A percentile compares a stretch with the other conserved stretches of the same genome.
Evolutionary conservation across 2,113 vertebrate species (phyloP).

Genomic region (Mus spicilegus): DNA sequence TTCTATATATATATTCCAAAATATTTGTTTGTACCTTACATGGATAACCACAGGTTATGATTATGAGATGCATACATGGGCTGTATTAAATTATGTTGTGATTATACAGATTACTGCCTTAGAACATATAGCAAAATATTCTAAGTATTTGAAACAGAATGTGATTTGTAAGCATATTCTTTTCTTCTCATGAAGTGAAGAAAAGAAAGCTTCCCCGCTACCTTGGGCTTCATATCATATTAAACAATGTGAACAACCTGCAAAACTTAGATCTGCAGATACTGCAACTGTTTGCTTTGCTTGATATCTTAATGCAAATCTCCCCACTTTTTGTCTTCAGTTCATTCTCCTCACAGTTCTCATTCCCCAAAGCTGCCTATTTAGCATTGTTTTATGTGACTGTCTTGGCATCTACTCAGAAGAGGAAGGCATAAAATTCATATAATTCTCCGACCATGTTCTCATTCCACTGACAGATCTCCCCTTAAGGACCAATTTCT

Average conservation of each 20-base stretch:
- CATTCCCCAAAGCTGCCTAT: conserved; percentile 56
- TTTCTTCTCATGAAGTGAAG: background rate
- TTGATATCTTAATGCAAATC: conserved; percentile 49
- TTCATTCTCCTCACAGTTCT: conserved; percentile 52
- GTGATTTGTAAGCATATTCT: background rate
- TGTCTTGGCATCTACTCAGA: conserved; percentile 70
- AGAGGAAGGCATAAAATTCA: conserved; percentile 72
- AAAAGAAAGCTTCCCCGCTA: background rate
- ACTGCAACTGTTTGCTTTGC: conserved; percentile 58
- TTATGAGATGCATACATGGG: background rate
- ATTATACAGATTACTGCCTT: background rate
- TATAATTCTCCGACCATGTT: conserved; percentile 59
- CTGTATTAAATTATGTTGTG: background rate
- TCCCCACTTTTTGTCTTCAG: conserved; percentile 41
- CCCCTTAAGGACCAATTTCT: conserved; percentile 72
- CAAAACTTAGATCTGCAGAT: conserved; percentile 1
- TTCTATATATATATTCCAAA: background rate
- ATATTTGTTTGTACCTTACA: background rate
- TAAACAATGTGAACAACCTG: background rate
- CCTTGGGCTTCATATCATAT: background rate
- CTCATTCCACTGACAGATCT: conserved; percentile 60
- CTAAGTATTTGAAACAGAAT: background rate
- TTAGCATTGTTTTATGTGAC: conserved; percentile 59
- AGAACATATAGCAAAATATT: background rate
- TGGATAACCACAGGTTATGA: background rate